These are phyloP conservation scores for Pelochelys cantorii DNA, from an alignment of 2,797 vertebrate species.

Conservation along the genomic window DNA sequence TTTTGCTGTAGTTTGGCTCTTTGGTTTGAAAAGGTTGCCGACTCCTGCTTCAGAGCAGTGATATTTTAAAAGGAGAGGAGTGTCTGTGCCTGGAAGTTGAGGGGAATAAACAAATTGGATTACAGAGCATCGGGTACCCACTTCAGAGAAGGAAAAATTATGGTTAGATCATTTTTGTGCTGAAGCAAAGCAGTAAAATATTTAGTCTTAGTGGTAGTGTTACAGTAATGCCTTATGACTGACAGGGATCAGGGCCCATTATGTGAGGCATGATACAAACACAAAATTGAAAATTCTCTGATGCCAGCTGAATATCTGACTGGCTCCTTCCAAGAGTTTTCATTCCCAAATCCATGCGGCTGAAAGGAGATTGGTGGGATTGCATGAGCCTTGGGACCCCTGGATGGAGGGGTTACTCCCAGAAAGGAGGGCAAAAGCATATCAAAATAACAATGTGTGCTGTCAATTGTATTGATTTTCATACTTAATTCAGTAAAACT, in stretches of 20 bases:
- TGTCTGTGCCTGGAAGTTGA: not conserved
- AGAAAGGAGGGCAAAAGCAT: not conserved
- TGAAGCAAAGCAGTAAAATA: too few species aligned
- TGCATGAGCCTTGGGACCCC: not conserved
- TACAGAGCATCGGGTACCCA: constrained; percentile 68
- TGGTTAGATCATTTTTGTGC: too few species aligned
- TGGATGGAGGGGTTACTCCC: not conserved
- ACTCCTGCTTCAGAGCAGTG: too few species aligned
- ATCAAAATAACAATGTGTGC: not conserved
- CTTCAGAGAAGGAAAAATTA: constrained; percentile 25
- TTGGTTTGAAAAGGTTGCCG: too few species aligned
- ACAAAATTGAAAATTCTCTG: not conserved
- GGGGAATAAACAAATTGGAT: constrained; percentile 14
- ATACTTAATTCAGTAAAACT: not conserved
- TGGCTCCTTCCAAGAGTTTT: not conserved
- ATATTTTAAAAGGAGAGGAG: not conserved
- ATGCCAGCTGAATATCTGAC: fast-evolving
- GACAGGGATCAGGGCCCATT: not conserved
- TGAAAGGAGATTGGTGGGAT: not conserved
- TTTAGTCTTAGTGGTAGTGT: not conserved
- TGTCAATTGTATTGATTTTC: not conserved
- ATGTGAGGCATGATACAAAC: not conserved
- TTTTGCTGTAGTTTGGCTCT: too few species aligned
- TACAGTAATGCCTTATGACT: not conserved
- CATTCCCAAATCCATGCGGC: not conserved